Percentiles rank a stretch among this genome's conserved stretches.
phyloP scores from a whole-genome alignment of 2,888 invertebrate species.

The Caenorhabditis sinica region DNA sequence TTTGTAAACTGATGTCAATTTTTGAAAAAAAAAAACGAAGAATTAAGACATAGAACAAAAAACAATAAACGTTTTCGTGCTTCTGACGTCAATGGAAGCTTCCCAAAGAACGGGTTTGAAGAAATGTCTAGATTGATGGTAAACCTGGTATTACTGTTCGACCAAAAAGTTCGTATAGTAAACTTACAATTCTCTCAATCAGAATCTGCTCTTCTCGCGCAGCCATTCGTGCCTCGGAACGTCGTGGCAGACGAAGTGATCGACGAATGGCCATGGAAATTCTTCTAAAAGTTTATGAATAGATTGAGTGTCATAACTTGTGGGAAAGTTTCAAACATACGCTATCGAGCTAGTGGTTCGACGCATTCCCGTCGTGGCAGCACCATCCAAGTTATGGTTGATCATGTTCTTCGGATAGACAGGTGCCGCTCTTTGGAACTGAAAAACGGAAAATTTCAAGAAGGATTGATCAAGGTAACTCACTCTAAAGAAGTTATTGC shows the following conservation, averaged over 20 bases:
- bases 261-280: constrained; percentile 77
- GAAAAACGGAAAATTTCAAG: background rate
- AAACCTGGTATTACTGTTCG: background rate
- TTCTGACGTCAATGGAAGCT: too few species aligned
- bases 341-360: constrained; percentile 66
- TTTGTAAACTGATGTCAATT: constrained; percentile 7
- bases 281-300: constrained; percentile 51
- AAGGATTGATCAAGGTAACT: background rate
- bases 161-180: background rate
- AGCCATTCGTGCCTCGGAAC: constrained; percentile 49
- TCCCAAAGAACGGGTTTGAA: too few species aligned
- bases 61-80: too few species aligned
- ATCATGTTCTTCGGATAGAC: constrained; percentile 54
- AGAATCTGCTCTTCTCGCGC: constrained; percentile 24
- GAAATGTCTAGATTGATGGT: too few species aligned
- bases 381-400: constrained; percentile 40
- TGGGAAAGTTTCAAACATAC: constrained; percentile 29
- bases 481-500: constrained; percentile 52
- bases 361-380: constrained; percentile 37
- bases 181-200: constrained; percentile 25
- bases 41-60: background rate
- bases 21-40: too few species aligned
- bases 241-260: constrained; percentile 70
- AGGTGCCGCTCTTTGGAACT: constrained; percentile 56
- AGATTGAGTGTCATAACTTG: background rate